Percentiles rank a stretch among this genome's conserved stretches.
Conservation (phyloP, 2,797 vertebrate species). For the Lagodon rhomboides region DNA sequence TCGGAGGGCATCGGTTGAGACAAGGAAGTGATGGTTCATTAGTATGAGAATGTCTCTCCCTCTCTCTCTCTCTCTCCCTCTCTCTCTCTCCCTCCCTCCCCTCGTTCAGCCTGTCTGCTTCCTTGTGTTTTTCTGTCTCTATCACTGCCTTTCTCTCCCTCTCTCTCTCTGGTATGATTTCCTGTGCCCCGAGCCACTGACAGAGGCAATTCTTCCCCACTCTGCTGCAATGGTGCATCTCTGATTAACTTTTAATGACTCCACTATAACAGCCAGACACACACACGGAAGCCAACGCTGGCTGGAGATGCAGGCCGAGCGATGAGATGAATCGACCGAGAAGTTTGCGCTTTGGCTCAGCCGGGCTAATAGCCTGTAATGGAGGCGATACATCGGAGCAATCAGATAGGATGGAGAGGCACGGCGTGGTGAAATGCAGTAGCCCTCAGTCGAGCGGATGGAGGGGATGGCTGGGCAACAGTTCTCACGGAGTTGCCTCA, state of each 20-base stretch:
- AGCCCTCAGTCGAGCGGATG: constrained; percentile 9
- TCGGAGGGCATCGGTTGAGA: constrained; percentile 73
- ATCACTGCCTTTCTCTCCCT: constrained; percentile 49
- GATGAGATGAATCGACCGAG: constrained; percentile 55
- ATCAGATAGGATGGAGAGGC: constrained; percentile 38
- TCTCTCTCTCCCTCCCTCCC: constrained; percentile 25
- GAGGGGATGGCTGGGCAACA: constrained; percentile 31
- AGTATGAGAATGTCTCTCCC: constrained; percentile 69
- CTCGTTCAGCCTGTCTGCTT: constrained; percentile 68
- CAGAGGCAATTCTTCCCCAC: constrained; percentile 78
- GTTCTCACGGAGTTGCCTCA: constrained; percentile 35
- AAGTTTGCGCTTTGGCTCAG: constrained; percentile 59
- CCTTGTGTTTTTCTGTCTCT: constrained; percentile 72
- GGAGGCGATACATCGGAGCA: constrained; percentile 44
- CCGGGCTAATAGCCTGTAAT: constrained; percentile 59
- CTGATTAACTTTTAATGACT: constrained; percentile 84
- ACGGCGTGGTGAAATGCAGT: constrained; percentile 20
- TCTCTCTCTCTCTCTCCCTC: constrained; percentile 30
- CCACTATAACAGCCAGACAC: constrained; percentile 61
- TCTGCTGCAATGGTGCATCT: constrained; percentile 78
- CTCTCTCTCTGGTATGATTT: constrained; percentile 73
- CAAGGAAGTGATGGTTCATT: constrained; percentile 83
- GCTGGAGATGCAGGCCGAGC: constrained; percentile 38
- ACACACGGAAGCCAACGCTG: constrained; percentile 46
- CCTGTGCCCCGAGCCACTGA: constrained; percentile 81